A percentile compares a stretch with the other conserved stretches of the same genome.
These are phyloP conservation scores for Quadriops clusia DNA, from an alignment of 2,888 invertebrate species.

Conservation along the genomic window DNA sequence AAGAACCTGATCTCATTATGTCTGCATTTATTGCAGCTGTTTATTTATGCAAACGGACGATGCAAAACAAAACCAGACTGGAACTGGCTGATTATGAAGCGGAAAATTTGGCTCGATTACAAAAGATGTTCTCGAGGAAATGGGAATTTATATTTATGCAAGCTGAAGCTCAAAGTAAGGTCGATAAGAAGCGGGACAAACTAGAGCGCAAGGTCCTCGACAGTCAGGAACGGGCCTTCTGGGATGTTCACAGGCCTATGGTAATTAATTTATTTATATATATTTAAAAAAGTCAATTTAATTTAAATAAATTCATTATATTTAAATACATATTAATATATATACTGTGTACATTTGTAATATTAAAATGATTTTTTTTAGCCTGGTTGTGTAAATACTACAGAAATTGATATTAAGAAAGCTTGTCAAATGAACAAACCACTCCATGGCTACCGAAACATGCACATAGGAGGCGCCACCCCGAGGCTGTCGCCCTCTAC, in stretches of 20 bases:
- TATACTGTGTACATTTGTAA: background rate
- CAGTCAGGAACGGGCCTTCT: conserved; percentile 97
- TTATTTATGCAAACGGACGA: conserved; percentile 96
- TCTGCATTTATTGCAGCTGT: conserved; percentile 58
- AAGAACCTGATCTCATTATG: no score
- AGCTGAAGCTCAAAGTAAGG: conserved; percentile 83
- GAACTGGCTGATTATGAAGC: conserved; percentile 98
- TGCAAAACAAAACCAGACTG: conserved; percentile 98
- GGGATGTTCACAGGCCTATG: conserved; percentile 99
- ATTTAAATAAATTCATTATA: conserved; percentile 1
- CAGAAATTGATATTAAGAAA: conserved; percentile 96
- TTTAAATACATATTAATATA: background rate
- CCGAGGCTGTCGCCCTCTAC: conserved; percentile 44
- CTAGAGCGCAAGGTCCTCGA: conserved; percentile 95
- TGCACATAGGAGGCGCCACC: conserved; percentile 21
- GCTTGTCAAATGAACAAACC: conserved; percentile 59
- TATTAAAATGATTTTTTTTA: conserved; percentile 32
- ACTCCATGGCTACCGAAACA: conserved; percentile 31
- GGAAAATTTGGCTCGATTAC: conserved; percentile 90
- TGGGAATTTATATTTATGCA: conserved; percentile 99
- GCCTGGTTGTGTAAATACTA: conserved; percentile 98
- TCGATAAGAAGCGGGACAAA: conserved; percentile 97
- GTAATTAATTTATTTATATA: conserved; percentile 38
- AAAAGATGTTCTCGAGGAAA: conserved; percentile 98
- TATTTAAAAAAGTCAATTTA: background rate